Evolutionary conservation across 2,797 vertebrate species (phyloP).

Genomic region (Tenualosa ilisha): DNA sequence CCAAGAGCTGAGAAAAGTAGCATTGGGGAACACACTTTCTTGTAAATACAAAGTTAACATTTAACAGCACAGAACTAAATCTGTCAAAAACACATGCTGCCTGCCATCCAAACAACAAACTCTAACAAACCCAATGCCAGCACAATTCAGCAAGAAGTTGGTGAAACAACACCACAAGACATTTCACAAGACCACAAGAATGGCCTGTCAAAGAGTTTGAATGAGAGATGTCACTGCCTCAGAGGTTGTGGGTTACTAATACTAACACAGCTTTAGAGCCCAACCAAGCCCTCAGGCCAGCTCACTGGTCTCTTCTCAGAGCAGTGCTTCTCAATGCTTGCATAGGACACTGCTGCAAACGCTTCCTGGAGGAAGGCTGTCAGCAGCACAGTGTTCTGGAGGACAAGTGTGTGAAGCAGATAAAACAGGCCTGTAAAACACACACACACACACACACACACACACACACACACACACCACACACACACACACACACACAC

Average conservation of each 20-base stretch:
- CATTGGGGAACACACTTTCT: background rate
- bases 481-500: too few relatives aligned
- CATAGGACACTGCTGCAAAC: conserved; percentile 36
- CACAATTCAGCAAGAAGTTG: background rate
- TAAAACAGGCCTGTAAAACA: conserved; percentile 58
- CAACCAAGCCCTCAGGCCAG: background rate
- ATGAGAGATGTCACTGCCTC: background rate
- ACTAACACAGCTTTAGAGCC: background rate
- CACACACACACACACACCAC: too few relatives aligned
- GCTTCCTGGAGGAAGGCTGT: conserved; percentile 50
- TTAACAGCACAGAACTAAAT: background rate
- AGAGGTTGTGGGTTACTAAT: background rate
- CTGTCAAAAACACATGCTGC: background rate
- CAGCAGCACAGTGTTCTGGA: conserved; percentile 53
- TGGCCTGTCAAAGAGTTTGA: background rate
- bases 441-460: too few relatives aligned
- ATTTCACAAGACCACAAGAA: background rate
- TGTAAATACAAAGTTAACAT: conserved; percentile 19
- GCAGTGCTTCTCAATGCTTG: conserved; percentile 18
- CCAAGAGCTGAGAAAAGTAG: background rate
- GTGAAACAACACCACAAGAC: background rate
- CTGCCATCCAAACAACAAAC: too few relatives aligned
- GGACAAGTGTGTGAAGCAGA: conserved; percentile 64
- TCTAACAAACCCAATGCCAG: too few relatives aligned
- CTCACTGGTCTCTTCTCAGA: background rate